Conservation (phyloP, 2,888 invertebrate species). For the Eudasyphora cyanicolor region DNA sequence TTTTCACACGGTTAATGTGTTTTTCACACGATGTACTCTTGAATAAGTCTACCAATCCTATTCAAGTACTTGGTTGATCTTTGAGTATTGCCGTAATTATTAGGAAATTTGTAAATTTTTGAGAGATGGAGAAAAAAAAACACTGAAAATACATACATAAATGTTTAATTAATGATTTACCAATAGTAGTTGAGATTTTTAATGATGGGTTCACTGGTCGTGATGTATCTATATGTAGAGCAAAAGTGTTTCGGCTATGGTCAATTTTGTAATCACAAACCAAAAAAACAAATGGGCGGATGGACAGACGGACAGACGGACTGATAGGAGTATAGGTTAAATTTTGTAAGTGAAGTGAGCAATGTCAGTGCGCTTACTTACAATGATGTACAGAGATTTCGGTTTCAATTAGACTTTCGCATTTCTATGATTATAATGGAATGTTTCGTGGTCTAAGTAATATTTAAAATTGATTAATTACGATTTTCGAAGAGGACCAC, state of each 20-base stretch:
- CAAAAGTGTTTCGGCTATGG: neutral
- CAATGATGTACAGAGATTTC: too few species aligned
- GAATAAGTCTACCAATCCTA: neutral
- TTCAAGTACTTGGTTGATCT: neutral
- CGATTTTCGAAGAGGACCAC: too few species aligned
- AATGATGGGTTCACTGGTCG: neutral
- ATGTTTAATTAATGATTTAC: slow-evolving; percentile 20
- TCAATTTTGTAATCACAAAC: neutral
- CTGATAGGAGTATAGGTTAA: too few species aligned
- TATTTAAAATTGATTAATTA: slow-evolving; percentile 17
- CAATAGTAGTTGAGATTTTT: neutral
- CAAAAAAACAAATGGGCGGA: too few species aligned
- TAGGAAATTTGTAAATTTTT: neutral
- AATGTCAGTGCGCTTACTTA: neutral
- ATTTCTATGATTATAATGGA: neutral
- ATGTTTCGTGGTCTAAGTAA: neutral
- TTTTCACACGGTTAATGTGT: slow-evolving; percentile 26
- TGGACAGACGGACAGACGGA: neutral
- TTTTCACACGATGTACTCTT: slow-evolving; percentile 20
- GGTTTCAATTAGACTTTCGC: neutral
- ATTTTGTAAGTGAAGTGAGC: neutral
- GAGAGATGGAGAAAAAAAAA: neutral
- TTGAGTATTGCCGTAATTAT: neutral
- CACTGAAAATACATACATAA: neutral
- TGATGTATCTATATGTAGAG: neutral